Percentiles rank a stretch among this genome's conserved stretches.
phyloP scores from a whole-genome alignment of 2,113 vertebrate species.

The Tamias sibiricus region DNA sequence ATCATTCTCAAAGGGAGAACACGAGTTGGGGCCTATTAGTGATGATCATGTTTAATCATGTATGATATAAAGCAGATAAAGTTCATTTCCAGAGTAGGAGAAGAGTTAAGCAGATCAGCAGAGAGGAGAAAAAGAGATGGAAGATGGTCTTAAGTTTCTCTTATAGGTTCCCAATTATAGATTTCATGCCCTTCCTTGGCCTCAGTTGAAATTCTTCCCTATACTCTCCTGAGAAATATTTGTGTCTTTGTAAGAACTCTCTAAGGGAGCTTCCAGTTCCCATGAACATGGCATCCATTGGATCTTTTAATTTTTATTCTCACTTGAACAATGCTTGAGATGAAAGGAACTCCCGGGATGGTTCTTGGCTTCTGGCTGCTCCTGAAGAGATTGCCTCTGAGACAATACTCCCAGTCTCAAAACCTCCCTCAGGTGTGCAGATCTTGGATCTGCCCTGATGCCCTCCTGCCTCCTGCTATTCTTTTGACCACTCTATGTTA shows the following conservation, averaged over 20 bases:
- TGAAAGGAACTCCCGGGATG: neutral
- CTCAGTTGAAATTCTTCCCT: neutral
- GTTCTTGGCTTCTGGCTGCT: neutral
- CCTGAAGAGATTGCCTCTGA: neutral
- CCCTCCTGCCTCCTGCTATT: neutral
- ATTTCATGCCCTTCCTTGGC: neutral
- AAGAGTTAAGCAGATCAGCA: neutral
- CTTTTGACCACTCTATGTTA: neutral
- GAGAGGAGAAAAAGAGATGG: neutral
- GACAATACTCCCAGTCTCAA: rapidly evolving
- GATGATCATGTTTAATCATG: neutral
- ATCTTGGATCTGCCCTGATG: neutral
- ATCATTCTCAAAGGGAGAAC: neutral
- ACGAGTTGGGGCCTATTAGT: neutral
- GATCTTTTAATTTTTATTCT: neutral
- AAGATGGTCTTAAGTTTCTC: neutral
- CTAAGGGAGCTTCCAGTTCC: neutral
- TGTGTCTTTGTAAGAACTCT: neutral
- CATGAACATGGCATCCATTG: neutral
- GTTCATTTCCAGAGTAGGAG: neutral
- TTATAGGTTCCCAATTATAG: neutral
- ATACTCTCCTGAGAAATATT: neutral
- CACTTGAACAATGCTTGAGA: neutral
- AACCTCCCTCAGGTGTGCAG: neutral
- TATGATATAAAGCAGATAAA: neutral